These are phyloP conservation scores for Oryzias sinensis DNA, from an alignment of 2,797 vertebrate genomes.

Conservation along the genomic window DNA sequence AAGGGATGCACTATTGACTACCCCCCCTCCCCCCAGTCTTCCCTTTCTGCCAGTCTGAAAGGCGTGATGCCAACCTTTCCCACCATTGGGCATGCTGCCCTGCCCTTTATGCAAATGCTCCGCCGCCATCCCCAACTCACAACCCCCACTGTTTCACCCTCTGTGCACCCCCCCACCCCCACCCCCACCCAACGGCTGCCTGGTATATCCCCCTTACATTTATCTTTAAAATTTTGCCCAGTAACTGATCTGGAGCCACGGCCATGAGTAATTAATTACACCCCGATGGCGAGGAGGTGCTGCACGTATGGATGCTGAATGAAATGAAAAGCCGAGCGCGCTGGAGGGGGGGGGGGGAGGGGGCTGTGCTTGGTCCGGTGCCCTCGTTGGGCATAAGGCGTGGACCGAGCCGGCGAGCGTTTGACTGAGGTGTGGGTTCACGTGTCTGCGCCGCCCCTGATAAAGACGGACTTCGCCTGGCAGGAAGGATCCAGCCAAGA, in stretches of 20 bases:
- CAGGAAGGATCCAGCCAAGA: slow-evolving; percentile 35
- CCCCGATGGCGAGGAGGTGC: slow-evolving; percentile 15
- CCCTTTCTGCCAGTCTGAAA: slow-evolving; percentile 80
- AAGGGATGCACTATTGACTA: slow-evolving; percentile 83
- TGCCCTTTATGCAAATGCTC: slow-evolving; percentile 85
- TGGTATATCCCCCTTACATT: slow-evolving; percentile 36
- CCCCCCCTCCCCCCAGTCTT: slow-evolving; percentile 62
- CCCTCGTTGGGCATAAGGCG: slow-evolving; percentile 38
- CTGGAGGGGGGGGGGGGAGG: slow-evolving; percentile 24
- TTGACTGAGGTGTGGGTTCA: slow-evolving; percentile 62
- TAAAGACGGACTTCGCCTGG: slow-evolving; percentile 56
- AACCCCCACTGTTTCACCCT: slow-evolving; percentile 72
- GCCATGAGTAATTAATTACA: slow-evolving; percentile 37
- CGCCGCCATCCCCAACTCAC: slow-evolving; percentile 73
- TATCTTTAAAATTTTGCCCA: slow-evolving; percentile 25
- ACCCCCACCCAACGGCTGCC: slow-evolving; percentile 23
- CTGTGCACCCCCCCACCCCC: slow-evolving; percentile 31
- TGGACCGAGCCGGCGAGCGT: slow-evolving; percentile 42
- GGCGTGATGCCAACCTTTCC: slow-evolving; percentile 83
- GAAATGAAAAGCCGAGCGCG: slow-evolving; percentile 5
- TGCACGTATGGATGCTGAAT: slow-evolving; percentile 16
- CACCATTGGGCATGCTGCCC: slow-evolving; percentile 82
- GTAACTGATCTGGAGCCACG: slow-evolving; percentile 33
- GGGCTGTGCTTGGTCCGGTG: slow-evolving; percentile 33
- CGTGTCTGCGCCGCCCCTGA: slow-evolving; percentile 61